Conservation (phyloP, 2,888 invertebrate genomes). For the Drosophila nigricruria region DNA sequence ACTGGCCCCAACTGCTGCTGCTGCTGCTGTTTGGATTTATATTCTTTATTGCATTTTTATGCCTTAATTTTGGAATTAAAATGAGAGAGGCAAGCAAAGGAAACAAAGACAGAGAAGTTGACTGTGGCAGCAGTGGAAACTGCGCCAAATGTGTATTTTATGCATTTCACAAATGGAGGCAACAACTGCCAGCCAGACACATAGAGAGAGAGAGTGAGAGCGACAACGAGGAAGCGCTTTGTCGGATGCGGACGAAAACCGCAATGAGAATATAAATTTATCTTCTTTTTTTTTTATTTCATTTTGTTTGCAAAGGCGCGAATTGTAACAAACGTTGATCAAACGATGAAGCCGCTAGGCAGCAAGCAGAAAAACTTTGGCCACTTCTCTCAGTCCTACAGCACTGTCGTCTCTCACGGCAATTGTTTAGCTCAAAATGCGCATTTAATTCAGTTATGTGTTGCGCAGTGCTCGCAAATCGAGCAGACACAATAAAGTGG, state of each 20-base stretch:
- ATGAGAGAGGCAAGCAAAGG: slow-evolving; percentile 42
- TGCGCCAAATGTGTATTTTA: slow-evolving; percentile 75
- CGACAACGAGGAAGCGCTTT: slow-evolving; percentile 15
- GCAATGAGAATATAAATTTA: slow-evolving; percentile 50
- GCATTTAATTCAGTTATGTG: slow-evolving; percentile 72
- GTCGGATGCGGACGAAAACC: slow-evolving; percentile 42
- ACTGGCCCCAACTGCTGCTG: not conserved
- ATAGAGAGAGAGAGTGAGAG: not conserved
- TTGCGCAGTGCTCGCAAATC: slow-evolving; percentile 61
- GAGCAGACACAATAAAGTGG: slow-evolving; percentile 53
- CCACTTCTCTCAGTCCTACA: slow-evolving; percentile 19
- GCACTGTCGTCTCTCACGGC: slow-evolving; percentile 27
- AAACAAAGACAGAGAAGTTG: slow-evolving; percentile 55
- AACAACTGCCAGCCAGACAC: slow-evolving; percentile 39
- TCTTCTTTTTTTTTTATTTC: slow-evolving; percentile 14
- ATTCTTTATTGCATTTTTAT: slow-evolving; percentile 77
- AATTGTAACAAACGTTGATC: slow-evolving; percentile 73
- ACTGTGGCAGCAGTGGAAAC: slow-evolving; percentile 53
- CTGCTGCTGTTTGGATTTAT: slow-evolving; percentile 29
- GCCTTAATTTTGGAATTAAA: slow-evolving; percentile 68
- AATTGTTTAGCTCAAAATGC: slow-evolving; percentile 78
- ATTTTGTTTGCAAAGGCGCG: slow-evolving; percentile 52
- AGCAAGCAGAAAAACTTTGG: slow-evolving; percentile 18
- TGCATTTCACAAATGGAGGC: slow-evolving; percentile 77
- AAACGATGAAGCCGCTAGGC: slow-evolving; percentile 21